These are phyloP conservation scores for Collichthys lucidus DNA, from an alignment of 2,113 vertebrate genomes.

Conservation along the genomic window DNA sequence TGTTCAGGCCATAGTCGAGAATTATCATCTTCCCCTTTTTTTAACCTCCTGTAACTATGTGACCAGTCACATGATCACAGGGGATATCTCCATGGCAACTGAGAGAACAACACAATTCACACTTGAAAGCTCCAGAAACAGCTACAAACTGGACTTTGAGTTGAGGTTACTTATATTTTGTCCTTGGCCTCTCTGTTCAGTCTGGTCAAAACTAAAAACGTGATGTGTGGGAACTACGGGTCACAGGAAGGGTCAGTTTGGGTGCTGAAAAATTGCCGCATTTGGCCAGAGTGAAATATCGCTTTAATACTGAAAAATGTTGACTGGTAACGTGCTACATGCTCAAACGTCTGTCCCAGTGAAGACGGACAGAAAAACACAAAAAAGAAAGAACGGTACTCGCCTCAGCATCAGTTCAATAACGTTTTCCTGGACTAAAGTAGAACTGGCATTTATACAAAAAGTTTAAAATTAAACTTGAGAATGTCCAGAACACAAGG, in stretches of 20 bases:
- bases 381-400: not conserved
- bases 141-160: not conserved
- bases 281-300: constrained; percentile 24
- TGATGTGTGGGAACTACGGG: not conserved
- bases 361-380: not conserved
- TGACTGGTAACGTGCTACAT: not conserved
- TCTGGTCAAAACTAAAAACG: not conserved
- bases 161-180: not conserved
- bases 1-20: too few species aligned
- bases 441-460: not conserved
- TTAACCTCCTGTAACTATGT: not conserved
- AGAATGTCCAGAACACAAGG: not conserved
- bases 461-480: not conserved
- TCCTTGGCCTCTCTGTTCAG: too few species aligned
- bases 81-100: not conserved
- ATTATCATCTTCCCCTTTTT: not conserved
- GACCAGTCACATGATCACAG: too few species aligned
- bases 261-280: not conserved
- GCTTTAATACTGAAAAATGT: constrained; percentile 44
- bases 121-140: not conserved
- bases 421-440: not conserved
- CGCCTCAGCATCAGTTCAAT: not conserved
- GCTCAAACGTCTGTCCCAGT: not conserved
- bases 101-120: too few species aligned
- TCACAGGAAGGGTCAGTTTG: not conserved